Conservation (phyloP, 2,797 vertebrate species). For the Euthynnus affinis region DNA sequence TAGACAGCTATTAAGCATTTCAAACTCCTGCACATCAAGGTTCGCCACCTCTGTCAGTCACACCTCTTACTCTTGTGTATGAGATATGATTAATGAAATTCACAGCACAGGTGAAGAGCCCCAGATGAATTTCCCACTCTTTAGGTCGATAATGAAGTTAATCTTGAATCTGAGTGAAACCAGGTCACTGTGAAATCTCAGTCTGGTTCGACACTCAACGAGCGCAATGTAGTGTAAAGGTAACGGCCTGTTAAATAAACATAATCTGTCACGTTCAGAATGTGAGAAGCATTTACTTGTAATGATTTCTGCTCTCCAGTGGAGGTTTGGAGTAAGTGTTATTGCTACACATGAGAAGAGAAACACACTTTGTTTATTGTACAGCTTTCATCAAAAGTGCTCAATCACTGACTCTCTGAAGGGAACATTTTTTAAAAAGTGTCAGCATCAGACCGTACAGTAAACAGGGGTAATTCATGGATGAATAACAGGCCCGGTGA, state of each 20-base stretch:
- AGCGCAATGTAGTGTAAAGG: conserved; percentile 54
- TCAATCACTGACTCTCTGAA: conserved; percentile 19
- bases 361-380: background rate
- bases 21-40: conserved; percentile 28
- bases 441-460: conserved; percentile 39
- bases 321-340: conserved; percentile 5
- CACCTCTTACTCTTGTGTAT: conserved; percentile 41
- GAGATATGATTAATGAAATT: no score
- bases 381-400: conserved; percentile 9
- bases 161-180: conserved; percentile 34
- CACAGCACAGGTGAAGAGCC: no score
- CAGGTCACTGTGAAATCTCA: conserved; percentile 71
- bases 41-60: conserved; percentile 46
- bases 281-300: conserved; percentile 18
- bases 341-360: background rate
- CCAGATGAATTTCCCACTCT: no score
- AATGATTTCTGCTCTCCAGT: conserved; percentile 14
- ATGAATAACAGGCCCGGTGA: conserved; percentile 46
- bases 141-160: no score
- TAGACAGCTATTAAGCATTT: conserved; percentile 44
- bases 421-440: background rate
- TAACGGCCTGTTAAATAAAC: conserved; percentile 60
- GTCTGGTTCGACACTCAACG: conserved; percentile 55
- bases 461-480: conserved; percentile 38
- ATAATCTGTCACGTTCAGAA: conserved; percentile 47